Evolutionary conservation across 1,140 invertebrate genomes (phyloP).

Genomic region (Magallana angulata): DNA sequence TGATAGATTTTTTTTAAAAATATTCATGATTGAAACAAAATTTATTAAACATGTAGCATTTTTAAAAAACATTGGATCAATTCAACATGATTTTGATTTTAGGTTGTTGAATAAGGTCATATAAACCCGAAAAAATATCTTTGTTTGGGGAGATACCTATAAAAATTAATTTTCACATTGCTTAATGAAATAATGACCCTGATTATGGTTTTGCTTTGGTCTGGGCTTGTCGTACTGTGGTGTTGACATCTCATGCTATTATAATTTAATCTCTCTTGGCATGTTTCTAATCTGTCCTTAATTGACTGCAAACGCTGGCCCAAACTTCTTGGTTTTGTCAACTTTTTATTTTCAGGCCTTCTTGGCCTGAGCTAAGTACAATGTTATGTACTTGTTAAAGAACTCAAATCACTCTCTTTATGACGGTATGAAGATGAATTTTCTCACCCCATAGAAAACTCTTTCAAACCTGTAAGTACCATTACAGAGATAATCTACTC

Average conservation of each 20-base stretch:
- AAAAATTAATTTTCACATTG: too few species aligned
- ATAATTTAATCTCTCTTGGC: background rate
- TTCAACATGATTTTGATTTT: too few species aligned
- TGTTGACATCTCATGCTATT: constrained; percentile 7
- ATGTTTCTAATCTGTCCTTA: constrained; percentile 29
- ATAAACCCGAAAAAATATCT: too few species aligned
- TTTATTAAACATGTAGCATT: too few species aligned
- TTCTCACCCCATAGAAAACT: constrained; percentile 22
- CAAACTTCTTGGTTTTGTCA: background rate
- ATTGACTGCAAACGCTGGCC: background rate
- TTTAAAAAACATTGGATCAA: too few species aligned
- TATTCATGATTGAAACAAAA: too few species aligned
- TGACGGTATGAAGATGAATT: background rate
- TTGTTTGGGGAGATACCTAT: too few species aligned
- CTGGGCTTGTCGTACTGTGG: background rate
- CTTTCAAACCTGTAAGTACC: background rate
- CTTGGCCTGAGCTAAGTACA: background rate
- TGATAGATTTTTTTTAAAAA: background rate
- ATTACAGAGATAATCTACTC: background rate
- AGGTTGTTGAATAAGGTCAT: too few species aligned
- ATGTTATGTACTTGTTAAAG: background rate
- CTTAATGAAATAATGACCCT: too few species aligned
- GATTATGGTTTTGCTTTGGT: background rate
- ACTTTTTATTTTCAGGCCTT: background rate
- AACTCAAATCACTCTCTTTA: constrained; percentile 1